A percentile compares a stretch with the other conserved stretches of the same genome.
These are phyloP conservation scores for Ischnus inquisitorius DNA, from an alignment of 2,888 invertebrate genomes.

Conservation along the genomic window DNA sequence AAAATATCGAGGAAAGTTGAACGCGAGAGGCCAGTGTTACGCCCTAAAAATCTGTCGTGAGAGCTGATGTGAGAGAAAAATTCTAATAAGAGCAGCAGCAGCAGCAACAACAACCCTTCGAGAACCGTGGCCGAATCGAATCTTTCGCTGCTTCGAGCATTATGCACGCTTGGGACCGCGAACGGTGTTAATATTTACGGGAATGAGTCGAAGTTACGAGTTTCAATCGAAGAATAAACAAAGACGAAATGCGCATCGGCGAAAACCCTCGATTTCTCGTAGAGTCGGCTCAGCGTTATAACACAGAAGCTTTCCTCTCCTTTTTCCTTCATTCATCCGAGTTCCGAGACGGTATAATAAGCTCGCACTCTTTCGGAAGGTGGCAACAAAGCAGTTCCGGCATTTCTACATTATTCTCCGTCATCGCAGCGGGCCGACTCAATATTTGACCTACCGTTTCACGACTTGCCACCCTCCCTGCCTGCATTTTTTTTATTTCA, in stretches of 20 bases:
- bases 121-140: slow-evolving; percentile 17
- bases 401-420: slow-evolving; percentile 31
- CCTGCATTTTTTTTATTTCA: background rate
- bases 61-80: background rate
- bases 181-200: slow-evolving; percentile 39
- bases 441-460: slow-evolving; percentile 56
- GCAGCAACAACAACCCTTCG: slow-evolving; percentile 47
- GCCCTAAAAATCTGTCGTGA: slow-evolving; percentile 26
- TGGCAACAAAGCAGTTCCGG: slow-evolving; percentile 64
- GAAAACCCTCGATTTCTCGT: background rate
- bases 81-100: background rate
- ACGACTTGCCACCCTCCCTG: slow-evolving; percentile 37
- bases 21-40: slow-evolving; percentile 11
- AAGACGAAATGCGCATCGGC: slow-evolving; percentile 6
- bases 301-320: slow-evolving; percentile 1
- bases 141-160: slow-evolving; percentile 17
- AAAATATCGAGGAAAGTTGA: slow-evolving; percentile 54
- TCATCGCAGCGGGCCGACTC: slow-evolving; percentile 15
- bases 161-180: slow-evolving; percentile 21
- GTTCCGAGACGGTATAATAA: slow-evolving; percentile 1
- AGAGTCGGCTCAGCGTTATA: background rate
- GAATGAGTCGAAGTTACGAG: slow-evolving; percentile 25
- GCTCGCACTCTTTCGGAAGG: slow-evolving; percentile 15
- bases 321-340: background rate
- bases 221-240: slow-evolving; percentile 62